phyloP scores from a whole-genome alignment of 2,113 vertebrate species.

The Xiphias gladius region DNA sequence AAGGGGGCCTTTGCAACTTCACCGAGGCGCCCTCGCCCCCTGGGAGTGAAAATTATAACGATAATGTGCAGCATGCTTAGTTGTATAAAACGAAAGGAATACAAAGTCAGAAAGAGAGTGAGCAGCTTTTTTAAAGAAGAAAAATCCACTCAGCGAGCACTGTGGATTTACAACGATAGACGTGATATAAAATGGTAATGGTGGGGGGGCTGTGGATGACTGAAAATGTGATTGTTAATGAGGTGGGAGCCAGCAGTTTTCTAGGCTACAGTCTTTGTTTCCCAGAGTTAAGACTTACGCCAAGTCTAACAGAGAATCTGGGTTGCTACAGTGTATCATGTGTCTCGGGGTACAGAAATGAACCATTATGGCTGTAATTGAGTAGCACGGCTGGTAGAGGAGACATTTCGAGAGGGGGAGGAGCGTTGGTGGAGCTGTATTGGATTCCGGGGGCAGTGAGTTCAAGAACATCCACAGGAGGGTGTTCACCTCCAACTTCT shows the following conservation, averaged over 20 bases:
- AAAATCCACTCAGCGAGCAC: slow-evolving; percentile 47
- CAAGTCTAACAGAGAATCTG: slow-evolving; percentile 80
- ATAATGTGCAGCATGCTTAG: slow-evolving; percentile 67
- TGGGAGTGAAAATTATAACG: slow-evolving; percentile 78
- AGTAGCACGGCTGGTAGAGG: slow-evolving; percentile 58
- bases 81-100: slow-evolving; percentile 62
- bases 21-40: slow-evolving; percentile 67
- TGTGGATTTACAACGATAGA: slow-evolving; percentile 66
- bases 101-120: slow-evolving; percentile 49
- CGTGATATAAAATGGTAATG: slow-evolving; percentile 71
- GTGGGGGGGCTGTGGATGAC: slow-evolving; percentile 44
- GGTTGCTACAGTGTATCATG: slow-evolving; percentile 74
- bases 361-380: slow-evolving; percentile 78
- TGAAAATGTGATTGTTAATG: slow-evolving; percentile 79
- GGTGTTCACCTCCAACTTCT: slow-evolving; percentile 57
- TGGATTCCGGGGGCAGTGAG: slow-evolving; percentile 74
- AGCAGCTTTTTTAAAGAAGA: slow-evolving; percentile 19
- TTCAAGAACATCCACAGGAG: slow-evolving; percentile 73
- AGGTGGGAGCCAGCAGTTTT: slow-evolving; percentile 78
- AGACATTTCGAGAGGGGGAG: slow-evolving; percentile 37
- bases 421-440: slow-evolving; percentile 53
- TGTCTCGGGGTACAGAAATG: slow-evolving; percentile 78
- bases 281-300: slow-evolving; percentile 67
- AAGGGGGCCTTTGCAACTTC: slow-evolving; percentile 68
- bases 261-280: slow-evolving; percentile 77